These are phyloP conservation scores for Ammodytes marinus DNA, from an alignment of 2,113 vertebrate genomes.

Conservation along the genomic window DNA sequence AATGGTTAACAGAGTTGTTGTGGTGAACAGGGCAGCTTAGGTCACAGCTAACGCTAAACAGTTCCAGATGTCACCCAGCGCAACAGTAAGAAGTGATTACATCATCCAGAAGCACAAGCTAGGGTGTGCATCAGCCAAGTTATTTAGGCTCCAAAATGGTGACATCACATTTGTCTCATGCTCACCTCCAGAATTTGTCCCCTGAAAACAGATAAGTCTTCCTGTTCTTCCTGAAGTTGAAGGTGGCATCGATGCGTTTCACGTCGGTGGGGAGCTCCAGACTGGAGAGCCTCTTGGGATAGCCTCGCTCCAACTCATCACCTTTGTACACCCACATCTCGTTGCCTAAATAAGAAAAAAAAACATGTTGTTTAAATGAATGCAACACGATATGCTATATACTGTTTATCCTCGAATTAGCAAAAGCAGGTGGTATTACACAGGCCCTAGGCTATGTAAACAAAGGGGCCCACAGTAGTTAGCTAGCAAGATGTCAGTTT, in stretches of 20 bases:
- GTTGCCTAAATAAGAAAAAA: conserved; percentile 86
- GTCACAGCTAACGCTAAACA: conserved; percentile 34
- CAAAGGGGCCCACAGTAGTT: no score
- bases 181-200: conserved; percentile 97
- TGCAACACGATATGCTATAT: no score
- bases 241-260: conserved; percentile 90
- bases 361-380: no score
- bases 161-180: conserved; percentile 39
- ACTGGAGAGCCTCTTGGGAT: conserved; percentile 92
- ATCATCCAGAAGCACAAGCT: conserved; percentile 5
- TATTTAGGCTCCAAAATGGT: conserved; percentile 1
- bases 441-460: no score
- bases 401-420: no score
- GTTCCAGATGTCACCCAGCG: conserved; percentile 26
- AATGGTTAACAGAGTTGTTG: conserved; percentile 25
- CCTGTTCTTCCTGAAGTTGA: conserved; percentile 94
- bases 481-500: no score
- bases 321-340: conserved; percentile 95
- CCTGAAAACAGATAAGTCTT: conserved; percentile 96
- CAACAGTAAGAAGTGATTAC: neutral
- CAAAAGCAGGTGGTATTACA: no score
- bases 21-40: conserved; percentile 42
- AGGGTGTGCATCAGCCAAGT: neutral
- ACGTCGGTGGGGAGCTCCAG: conserved; percentile 91
- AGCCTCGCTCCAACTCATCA: conserved; percentile 91